phyloP scores from a whole-genome alignment of 2,113 vertebrate genomes.

The Gavia stellata region DNA sequence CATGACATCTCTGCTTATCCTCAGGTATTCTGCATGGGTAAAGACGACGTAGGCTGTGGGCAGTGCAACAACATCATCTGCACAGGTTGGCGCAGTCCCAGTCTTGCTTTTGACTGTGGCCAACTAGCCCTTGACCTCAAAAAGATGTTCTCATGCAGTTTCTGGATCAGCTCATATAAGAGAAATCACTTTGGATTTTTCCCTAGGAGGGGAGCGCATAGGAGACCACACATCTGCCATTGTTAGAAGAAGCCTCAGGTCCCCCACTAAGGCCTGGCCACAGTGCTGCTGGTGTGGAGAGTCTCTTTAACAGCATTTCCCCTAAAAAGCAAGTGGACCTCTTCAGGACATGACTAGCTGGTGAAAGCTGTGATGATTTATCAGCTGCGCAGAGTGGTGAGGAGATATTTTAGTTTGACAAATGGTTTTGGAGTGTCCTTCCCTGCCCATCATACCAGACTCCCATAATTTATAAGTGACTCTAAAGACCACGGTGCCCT shows the following conservation, averaged over 20 bases:
- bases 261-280: not conserved
- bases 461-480: not conserved
- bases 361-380: not conserved
- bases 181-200: not conserved
- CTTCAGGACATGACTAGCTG: not conserved
- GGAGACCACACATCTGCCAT: accelerated
- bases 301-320: not conserved
- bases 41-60: not conserved
- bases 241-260: not conserved
- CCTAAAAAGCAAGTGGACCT: not conserved
- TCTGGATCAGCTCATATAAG: not conserved
- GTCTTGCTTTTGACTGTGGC: not conserved
- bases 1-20: not conserved
- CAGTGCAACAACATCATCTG: not conserved
- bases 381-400: not conserved
- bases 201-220: not conserved
- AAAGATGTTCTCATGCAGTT: not conserved
- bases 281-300: not conserved
- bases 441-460: not conserved
- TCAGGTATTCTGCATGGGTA: not conserved
- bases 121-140: not conserved
- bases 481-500: not conserved
- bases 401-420: not conserved
- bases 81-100: not conserved
- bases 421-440: not conserved